Conservation (phyloP, 2,797 vertebrate species). For the Sarcophilus harrisii region DNA sequence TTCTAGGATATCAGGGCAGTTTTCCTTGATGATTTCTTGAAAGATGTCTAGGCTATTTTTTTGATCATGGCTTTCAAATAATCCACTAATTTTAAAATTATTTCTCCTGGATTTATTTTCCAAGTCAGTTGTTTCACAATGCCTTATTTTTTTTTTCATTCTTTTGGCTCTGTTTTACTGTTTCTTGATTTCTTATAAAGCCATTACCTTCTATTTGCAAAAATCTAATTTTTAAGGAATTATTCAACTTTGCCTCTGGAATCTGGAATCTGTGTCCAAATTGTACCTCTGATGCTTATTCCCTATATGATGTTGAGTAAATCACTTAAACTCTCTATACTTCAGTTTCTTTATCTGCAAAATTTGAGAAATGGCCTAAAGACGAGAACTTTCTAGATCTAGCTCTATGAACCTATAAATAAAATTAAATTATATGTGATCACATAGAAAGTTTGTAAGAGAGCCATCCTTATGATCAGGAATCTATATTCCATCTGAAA, state of each 20-base stretch:
- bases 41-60: too few relatives aligned
- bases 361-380: neutral
- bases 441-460: neutral
- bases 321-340: neutral
- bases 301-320: neutral
- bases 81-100: neutral
- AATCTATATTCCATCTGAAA: neutral
- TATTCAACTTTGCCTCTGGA: neutral
- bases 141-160: too few relatives aligned
- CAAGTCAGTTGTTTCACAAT: too few relatives aligned
- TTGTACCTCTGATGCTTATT: neutral
- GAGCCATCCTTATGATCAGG: neutral
- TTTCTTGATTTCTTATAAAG: too few relatives aligned
- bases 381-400: neutral
- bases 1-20: too few relatives aligned
- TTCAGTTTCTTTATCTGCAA: neutral
- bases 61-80: too few relatives aligned
- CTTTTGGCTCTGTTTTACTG: too few relatives aligned
- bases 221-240: too few relatives aligned
- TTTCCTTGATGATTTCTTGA: too few relatives aligned
- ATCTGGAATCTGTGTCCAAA: neutral
- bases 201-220: too few relatives aligned
- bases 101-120: too few relatives aligned
- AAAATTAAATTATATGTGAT: neutral
- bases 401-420: neutral